Conservation (phyloP, 2,113 vertebrate genomes). For the Sisor rabdophorus region DNA sequence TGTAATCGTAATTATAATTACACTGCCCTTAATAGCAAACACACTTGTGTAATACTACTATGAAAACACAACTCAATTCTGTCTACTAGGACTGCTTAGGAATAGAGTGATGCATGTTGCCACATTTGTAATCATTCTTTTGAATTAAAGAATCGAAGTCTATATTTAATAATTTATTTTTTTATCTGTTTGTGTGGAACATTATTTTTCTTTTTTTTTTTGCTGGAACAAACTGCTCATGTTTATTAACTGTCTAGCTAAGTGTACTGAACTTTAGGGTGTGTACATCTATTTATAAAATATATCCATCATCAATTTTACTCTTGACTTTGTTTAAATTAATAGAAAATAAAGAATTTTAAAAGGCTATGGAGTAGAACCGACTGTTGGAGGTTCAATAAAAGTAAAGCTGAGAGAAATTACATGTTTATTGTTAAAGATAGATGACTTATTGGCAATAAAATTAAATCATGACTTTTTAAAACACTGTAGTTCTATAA, state of each 20-base stretch:
- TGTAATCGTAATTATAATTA: neutral
- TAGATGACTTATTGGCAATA: neutral
- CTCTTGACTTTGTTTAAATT: neutral
- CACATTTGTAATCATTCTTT: neutral
- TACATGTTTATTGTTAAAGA: neutral
- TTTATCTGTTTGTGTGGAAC: neutral
- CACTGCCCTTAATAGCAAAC: neutral
- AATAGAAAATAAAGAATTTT: neutral
- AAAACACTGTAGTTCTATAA: constrained; percentile 31
- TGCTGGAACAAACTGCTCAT: neutral
- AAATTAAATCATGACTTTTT: constrained; percentile 26
- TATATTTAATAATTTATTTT: neutral
- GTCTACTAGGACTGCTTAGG: neutral
- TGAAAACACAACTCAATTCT: neutral
- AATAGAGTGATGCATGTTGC: neutral
- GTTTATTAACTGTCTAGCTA: neutral
- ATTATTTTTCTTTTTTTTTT: neutral
- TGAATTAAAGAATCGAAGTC: neutral
- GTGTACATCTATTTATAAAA: neutral
- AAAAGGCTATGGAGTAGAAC: neutral
- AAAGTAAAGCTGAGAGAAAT: constrained; percentile 4
- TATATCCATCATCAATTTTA: neutral
- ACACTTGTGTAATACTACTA: neutral
- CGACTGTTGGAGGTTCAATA: neutral
- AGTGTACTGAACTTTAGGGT: neutral